Base-by-base conservation (phyloP, 2,888 invertebrate species). In the Xanthorhoe spadicearia region DNA sequence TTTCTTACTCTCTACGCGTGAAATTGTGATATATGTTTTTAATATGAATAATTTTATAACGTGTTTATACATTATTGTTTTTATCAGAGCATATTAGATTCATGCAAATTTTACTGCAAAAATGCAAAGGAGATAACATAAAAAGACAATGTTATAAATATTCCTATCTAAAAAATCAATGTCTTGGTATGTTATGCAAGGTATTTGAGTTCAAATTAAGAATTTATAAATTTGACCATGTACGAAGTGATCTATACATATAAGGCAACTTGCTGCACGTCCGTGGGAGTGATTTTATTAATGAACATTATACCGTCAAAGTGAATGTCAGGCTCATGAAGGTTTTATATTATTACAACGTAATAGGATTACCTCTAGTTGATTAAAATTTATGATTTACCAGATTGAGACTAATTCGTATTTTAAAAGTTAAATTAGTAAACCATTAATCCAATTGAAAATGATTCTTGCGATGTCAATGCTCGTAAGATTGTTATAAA, bases 211-310 rank as follows among this genome's bases (percentile, higher is more conserved):
- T 67, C 61, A 65, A 58, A 71, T 68, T 64, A 66, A 38, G 55
- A 17, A 48, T 68, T 54, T 64, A 66, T 60, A 68, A 70, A 72
- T 73, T 72, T 74, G 71, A 70, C 73, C 69, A 69, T 73, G 70
- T 69, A 71, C 58, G 62, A 49, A 62, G 60, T 59, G 53, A 51
- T 38, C 72, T 68, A 60, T 52, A 43, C 51, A 51, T 75, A 72
- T 74, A 75, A 23, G 72, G 75, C 46, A 72, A 68, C 70, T 71
- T 66, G 71, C 68, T 68, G 59, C 52, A 66, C 68, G 65, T 72
- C 70, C 69, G 75, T 75, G 74, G 75, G 75, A 58, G 70, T 70
- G n/a, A 71, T 71, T 69, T 70, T 70, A 74, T 63, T 72, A 70
- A 66, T 69, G 52, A 61, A 66, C 66, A 66, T 53, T 71, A 71